Percentiles rank a stretch among this genome's conserved stretches.
Evolutionary conservation across 2,797 vertebrate genomes (phyloP).

Genomic region (Anas bahamensis): DNA sequence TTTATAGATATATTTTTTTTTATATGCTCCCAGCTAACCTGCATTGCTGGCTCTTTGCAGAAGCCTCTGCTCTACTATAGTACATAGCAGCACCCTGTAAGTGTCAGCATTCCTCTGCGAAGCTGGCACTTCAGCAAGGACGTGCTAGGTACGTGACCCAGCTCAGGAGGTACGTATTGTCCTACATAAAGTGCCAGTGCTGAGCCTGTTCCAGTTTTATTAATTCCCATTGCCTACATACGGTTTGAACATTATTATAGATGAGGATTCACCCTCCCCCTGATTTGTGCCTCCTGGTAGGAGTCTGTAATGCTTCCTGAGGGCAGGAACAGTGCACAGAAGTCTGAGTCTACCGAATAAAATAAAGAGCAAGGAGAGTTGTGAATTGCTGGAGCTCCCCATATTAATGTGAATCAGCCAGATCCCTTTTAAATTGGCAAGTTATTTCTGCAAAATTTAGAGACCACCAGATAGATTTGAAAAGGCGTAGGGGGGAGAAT

Average conservation of each 20-base stretch:
- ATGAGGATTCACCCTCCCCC: not conserved
- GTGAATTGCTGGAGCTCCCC: not conserved
- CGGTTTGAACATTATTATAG: not conserved
- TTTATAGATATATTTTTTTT: conserved; percentile 3
- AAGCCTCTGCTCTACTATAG: not conserved
- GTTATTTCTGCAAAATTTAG: not conserved
- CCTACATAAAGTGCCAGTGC: conserved; percentile 25
- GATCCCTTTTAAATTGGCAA: not conserved
- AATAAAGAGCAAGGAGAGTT: not conserved
- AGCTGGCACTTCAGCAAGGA: conserved; percentile 42
- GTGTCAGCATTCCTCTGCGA: conserved; percentile 44
- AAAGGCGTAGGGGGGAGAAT: not conserved
- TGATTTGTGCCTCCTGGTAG: not conserved
- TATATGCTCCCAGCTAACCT: conserved; percentile 8
- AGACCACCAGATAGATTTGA: not conserved
- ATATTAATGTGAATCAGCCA: not conserved
- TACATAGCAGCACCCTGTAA: not conserved
- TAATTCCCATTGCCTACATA: not conserved
- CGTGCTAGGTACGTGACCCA: not conserved
- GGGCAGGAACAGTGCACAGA: not conserved
- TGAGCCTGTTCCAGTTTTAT: conserved; percentile 33
- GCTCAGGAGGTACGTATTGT: conserved; percentile 30
- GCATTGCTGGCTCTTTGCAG: conserved; percentile 20
- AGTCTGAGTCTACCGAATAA: not conserved
- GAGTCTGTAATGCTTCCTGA: not conserved